Conservation (phyloP, 2,113 vertebrate genomes). For the Leptobrachium leishanense region DNA sequence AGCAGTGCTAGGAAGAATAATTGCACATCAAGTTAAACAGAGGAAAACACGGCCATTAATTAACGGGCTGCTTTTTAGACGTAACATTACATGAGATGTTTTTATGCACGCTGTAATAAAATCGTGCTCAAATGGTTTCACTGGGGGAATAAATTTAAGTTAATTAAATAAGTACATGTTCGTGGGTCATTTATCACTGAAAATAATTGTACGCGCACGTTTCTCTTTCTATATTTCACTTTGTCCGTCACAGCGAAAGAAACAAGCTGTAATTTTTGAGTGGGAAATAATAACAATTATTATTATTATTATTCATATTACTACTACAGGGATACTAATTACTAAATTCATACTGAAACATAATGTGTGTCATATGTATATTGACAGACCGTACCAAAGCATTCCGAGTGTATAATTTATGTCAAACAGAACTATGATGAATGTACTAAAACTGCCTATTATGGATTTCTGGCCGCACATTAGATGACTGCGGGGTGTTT, state of each 20-base stretch:
- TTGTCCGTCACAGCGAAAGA: no score
- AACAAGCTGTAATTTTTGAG: not conserved
- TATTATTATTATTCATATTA: no score
- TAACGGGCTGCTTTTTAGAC: not conserved
- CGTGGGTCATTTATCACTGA: not conserved
- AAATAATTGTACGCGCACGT: not conserved
- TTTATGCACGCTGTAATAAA: conserved; percentile 1
- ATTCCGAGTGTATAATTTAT: no score
- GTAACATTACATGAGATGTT: not conserved
- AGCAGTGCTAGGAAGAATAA: no score
- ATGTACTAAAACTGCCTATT: no score
- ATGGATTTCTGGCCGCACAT: no score
- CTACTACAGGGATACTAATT: no score
- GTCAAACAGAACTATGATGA: no score
- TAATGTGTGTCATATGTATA: no score
- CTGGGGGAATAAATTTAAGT: conserved; percentile 15
- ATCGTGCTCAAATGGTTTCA: not conserved
- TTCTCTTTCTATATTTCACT: not conserved
- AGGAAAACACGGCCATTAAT: not conserved
- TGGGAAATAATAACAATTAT: not conserved
- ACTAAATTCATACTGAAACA: no score
- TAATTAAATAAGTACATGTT: conserved; percentile 11
- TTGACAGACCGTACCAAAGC: no score
- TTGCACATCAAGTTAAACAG: not conserved
- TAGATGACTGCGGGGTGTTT: no score